A percentile compares a stretch with the other conserved stretches of the same genome.
Evolutionary conservation across 2,888 invertebrate genomes (phyloP).

Genomic region (Cantharis nigra): DNA sequence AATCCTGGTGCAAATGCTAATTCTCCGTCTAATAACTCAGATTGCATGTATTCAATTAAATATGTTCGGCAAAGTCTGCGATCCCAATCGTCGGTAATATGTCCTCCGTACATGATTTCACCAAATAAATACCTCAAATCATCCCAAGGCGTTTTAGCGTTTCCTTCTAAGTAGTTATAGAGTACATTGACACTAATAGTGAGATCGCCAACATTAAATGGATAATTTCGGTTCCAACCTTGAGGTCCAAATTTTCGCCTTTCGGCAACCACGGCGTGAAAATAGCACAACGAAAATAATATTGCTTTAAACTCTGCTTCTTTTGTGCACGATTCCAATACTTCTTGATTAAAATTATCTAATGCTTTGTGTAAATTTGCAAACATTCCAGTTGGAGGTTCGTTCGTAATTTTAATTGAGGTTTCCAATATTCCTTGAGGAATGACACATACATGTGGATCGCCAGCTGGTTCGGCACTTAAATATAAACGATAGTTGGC

Average conservation of each 20-base stretch:
- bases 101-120: conserved; percentile 97
- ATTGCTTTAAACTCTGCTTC: conserved; percentile 92
- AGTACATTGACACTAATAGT: conserved; percentile 91
- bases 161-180: conserved; percentile 89
- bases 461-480: conserved; percentile 84
- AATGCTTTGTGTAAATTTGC: conserved; percentile 92
- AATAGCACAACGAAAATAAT: conserved; percentile 88
- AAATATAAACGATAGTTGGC: conserved; percentile 74
- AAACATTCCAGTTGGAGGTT: conserved; percentile 93
- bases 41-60: conserved; percentile 84
- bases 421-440: conserved; percentile 90
- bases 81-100: conserved; percentile 97
- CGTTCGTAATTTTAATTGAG: conserved; percentile 94
- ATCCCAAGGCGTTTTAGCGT: conserved; percentile 89
- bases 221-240: conserved; percentile 85
- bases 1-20: conserved; percentile 81
- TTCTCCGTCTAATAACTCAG: conserved; percentile 88
- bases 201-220: conserved; percentile 83
- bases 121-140: conserved; percentile 93
- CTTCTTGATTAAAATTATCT: conserved; percentile 91
- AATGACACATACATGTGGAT: conserved; percentile 68
- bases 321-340: conserved; percentile 88
- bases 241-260: conserved; percentile 93
- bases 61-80: conserved; percentile 84
- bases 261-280: conserved; percentile 93